Percentiles rank a stretch among this genome's conserved stretches.
phyloP scores from a whole-genome alignment of 2,113 vertebrate species.

The Ellobius talpinus region DNA sequence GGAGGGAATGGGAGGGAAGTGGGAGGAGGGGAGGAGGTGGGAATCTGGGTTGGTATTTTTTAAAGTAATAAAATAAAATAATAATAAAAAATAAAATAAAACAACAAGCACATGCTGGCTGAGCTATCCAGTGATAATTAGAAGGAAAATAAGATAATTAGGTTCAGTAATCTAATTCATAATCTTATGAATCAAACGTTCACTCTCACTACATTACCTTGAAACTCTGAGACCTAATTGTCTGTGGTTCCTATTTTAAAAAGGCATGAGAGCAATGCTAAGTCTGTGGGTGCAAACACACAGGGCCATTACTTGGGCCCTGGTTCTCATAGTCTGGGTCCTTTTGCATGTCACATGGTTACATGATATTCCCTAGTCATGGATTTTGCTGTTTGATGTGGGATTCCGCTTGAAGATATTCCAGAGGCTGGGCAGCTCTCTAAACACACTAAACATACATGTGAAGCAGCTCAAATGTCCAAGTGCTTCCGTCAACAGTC shows the following conservation, averaged over 20 bases:
- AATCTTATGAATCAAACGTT: not conserved
- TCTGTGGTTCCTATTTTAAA: slow-evolving; percentile 19
- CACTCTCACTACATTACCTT: not conserved
- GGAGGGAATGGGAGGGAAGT: too few species aligned
- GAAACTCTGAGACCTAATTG: slow-evolving; percentile 33
- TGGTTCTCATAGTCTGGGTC: not conserved
- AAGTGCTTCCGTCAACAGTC: slow-evolving; percentile 67
- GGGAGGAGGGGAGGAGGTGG: too few species aligned
- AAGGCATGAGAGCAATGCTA: slow-evolving; percentile 44
- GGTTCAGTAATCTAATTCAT: not conserved
- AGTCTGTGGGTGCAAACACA: slow-evolving; percentile 52
- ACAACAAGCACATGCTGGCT: not conserved
- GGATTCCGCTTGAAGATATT: slow-evolving; percentile 61
- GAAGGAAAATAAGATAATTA: slow-evolving; percentile 19
- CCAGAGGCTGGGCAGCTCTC: slow-evolving; percentile 52
- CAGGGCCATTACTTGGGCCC: not conserved
- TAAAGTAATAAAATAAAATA: too few species aligned
- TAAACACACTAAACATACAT: slow-evolving; percentile 57
- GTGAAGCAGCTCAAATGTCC: slow-evolving; percentile 59
- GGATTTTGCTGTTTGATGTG: slow-evolving; percentile 53
- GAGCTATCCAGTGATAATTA: not conserved
- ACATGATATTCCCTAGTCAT: slow-evolving; percentile 71
- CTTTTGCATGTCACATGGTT: slow-evolving; percentile 38
- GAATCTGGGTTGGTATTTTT: too few species aligned
- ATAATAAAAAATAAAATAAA: too few species aligned